phyloP scores from a whole-genome alignment of 1,140 invertebrate genomes.

The Drosophila rufa region DNA sequence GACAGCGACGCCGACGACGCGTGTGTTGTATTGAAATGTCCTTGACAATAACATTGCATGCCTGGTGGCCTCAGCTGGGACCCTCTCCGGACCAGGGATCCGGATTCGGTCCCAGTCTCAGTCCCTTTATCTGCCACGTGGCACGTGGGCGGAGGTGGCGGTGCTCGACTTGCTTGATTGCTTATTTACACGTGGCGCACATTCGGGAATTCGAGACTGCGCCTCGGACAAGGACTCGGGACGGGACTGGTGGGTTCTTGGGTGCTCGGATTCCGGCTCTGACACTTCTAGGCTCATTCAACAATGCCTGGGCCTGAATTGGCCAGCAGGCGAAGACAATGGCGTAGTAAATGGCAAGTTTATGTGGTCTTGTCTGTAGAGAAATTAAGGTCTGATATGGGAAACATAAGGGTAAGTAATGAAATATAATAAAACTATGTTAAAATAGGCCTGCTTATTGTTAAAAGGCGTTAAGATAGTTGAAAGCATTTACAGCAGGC shows the following conservation, averaged over 20 bases:
- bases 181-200: constrained; percentile 72
- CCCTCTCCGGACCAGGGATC: constrained; percentile 14
- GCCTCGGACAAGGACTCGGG: constrained; percentile 13
- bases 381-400: background rate
- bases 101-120: background rate
- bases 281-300: constrained; percentile 14
- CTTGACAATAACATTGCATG: constrained; percentile 82
- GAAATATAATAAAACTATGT: no score
- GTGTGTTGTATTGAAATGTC: constrained; percentile 78
- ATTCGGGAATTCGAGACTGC: constrained; percentile 49
- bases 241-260: constrained; percentile 3
- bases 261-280: constrained; percentile 7
- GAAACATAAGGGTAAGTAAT: no score
- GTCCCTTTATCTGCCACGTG: constrained; percentile 46
- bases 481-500: background rate
- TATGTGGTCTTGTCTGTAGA: background rate
- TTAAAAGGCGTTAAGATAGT: background rate
- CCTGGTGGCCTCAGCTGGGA: constrained; percentile 42
- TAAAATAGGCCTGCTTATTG: background rate
- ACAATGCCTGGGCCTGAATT: constrained; percentile 2
- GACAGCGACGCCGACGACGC: constrained; percentile 35
- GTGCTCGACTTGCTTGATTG: constrained; percentile 58
- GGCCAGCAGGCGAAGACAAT: constrained; percentile 6
- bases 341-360: constrained; percentile 5
- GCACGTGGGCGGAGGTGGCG: constrained; percentile 32